Conservation (phyloP, 2,888 invertebrate genomes). For the Poecilobothrus nobilitatus region DNA sequence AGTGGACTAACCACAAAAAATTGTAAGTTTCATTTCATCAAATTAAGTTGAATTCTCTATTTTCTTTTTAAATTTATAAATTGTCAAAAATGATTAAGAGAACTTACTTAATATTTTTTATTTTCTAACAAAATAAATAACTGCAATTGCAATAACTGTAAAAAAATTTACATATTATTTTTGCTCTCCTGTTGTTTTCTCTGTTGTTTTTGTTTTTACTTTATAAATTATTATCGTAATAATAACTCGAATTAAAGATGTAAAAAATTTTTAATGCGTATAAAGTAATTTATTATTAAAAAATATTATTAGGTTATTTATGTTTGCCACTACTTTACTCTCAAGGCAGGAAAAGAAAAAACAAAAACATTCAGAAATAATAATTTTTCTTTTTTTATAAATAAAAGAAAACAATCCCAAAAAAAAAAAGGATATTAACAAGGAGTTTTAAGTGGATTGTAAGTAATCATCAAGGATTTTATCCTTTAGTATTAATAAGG, state of each 20-base stretch:
- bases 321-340: background rate
- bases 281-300: conserved; percentile 3
- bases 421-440: background rate
- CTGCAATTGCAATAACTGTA: too few relatives aligned
- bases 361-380: too few relatives aligned
- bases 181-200: background rate
- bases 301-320: background rate
- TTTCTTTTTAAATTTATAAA: too few relatives aligned
- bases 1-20: too few relatives aligned
- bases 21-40: too few relatives aligned
- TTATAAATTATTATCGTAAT: background rate
- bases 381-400: too few relatives aligned
- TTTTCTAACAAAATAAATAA: background rate
- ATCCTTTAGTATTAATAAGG: background rate
- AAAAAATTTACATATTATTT: background rate
- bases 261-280: background rate
- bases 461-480: background rate
- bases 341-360: background rate
- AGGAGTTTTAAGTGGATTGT: background rate
- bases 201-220: too few relatives aligned
- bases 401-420: background rate
- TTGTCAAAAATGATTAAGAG: too few relatives aligned
- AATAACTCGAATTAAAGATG: background rate
- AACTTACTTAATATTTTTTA: too few relatives aligned
- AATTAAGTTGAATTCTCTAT: too few relatives aligned